Percentiles rank a stretch among this genome's conserved stretches.
These are phyloP conservation scores for Platycheirus rosarum DNA, from an alignment of 2,888 invertebrate species.

Conservation along the genomic window DNA sequence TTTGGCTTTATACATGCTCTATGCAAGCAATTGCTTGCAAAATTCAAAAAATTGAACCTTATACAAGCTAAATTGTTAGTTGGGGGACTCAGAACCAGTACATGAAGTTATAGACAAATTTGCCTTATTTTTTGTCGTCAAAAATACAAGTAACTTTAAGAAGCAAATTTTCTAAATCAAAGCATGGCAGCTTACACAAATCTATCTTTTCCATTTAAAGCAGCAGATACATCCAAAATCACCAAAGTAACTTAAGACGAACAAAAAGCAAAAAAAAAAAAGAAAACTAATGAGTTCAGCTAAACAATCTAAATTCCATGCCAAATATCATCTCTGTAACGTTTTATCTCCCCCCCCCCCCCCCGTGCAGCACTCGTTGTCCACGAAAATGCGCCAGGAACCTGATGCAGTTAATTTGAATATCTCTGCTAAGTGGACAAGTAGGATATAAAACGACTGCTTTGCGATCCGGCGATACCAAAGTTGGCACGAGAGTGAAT, in stretches of 20 bases:
- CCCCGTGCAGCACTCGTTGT: too few relatives aligned
- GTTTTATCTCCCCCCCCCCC: slow-evolving; percentile 12
- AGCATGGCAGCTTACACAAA: too few relatives aligned
- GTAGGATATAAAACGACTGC: slow-evolving; percentile 53
- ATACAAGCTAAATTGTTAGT: too few relatives aligned
- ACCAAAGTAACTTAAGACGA: background rate
- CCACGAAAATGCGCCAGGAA: slow-evolving; percentile 20
- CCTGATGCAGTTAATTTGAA: slow-evolving; percentile 56
- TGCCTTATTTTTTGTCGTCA: too few relatives aligned
- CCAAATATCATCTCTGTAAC: slow-evolving; percentile 25
- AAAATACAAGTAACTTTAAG: too few relatives aligned
- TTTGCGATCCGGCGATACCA: slow-evolving; percentile 48
- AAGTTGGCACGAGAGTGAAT: slow-evolving; percentile 52
- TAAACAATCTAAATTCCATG: slow-evolving; percentile 10
- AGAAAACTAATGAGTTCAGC: background rate
- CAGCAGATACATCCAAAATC: background rate
- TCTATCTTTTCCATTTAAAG: too few relatives aligned
- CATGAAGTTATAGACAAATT: too few relatives aligned
- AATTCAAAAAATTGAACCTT: too few relatives aligned
- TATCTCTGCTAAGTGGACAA: slow-evolving; percentile 59
- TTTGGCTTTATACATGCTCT: too few relatives aligned
- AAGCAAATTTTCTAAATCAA: too few relatives aligned
- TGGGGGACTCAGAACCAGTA: too few relatives aligned
- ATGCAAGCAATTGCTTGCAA: too few relatives aligned
- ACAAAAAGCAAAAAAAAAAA: background rate